A percentile compares a stretch with the other conserved stretches of the same genome.
phyloP scores from a whole-genome alignment of 2,797 vertebrate genomes.

The Sebastes baramenuke region DNA sequence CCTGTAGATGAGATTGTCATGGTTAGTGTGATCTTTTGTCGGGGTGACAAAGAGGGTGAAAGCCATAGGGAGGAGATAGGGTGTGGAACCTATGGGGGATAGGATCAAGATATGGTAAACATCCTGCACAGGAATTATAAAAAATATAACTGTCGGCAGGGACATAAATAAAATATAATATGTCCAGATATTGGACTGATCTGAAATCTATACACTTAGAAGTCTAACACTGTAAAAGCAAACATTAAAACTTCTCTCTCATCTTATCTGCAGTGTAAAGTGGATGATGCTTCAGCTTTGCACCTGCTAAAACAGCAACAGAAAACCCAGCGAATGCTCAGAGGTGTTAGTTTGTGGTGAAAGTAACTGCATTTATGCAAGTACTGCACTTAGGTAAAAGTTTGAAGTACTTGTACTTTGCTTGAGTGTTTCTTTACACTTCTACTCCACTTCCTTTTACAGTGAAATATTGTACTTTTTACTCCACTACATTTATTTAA shows the following conservation, averaged over 20 bases:
- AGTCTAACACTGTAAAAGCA: background rate
- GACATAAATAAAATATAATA: background rate
- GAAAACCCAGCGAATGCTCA: background rate
- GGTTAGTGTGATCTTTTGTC: conserved; percentile 73
- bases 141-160: background rate
- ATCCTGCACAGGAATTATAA: conserved; percentile 33
- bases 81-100: conserved; percentile 29
- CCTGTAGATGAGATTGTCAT: conserved; percentile 76
- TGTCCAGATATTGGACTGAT: background rate
- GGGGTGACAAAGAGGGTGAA: conserved; percentile 62
- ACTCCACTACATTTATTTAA: background rate
- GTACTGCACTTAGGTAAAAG: background rate
- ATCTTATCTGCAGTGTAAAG: background rate
- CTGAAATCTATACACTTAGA: conserved; percentile 4
- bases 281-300: background rate
- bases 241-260: conserved; percentile 6
- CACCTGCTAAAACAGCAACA: background rate
- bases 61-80: conserved; percentile 47
- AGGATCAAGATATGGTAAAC: conserved; percentile 55
- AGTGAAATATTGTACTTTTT: background rate
- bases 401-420: background rate
- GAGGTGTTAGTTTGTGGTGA: background rate
- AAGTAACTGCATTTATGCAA: background rate
- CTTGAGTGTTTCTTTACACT: background rate
- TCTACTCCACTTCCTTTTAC: background rate